Evolutionary conservation across 2,888 invertebrate genomes (phyloP), one percentile per base, ranked within the genome.

Genomic region (Anticlea derivata): DNA sequence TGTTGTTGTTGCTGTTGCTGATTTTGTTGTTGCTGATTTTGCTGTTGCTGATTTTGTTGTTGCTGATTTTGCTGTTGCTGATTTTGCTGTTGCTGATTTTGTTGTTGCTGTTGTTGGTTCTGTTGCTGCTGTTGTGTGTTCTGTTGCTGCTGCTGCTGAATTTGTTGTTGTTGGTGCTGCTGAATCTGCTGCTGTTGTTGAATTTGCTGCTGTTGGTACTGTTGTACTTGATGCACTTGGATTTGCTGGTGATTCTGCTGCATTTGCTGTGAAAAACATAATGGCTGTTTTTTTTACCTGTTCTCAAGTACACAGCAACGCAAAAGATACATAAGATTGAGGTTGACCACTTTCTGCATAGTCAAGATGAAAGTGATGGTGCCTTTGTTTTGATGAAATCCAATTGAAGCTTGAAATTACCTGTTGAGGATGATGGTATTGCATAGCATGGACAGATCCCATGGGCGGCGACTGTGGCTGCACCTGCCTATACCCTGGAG

Each of bases 401-500:
- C 2, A 31, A 20, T 11, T 20, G 35, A 29, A 13, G 29, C 13
- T 39, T 27, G 3, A 7, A 17, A 17, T 31, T 73, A 89, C 91
- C 82, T 90, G 91, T 59, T 89, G 90, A 7, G 82, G 73, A 63
- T 86, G 86, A 69, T 90, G 90, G 54, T 89, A 89, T 60, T 90
- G 91, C 83, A 91, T 84, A 27, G 83, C 80, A 73, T 90, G 90
- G n/a, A 86, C 91, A 61, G 81, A 78, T 44, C 80, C 80, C 83
- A 90, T 89, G 5, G 91, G 89, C 30, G 91, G 91, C 3, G 88
- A 86, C 61, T 91, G 91, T 7, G 86, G 75, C 49, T 82, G 89
- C 44, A 90, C 87, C 72, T 90, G 88, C 71, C 88, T 83, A 65
- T 86, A 90, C 39, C 81, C 91, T 26, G 92, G 91, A 7, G 93